Percentiles rank a stretch among this genome's conserved stretches.
These are phyloP conservation scores for Podargus strigoides DNA, from an alignment of 2,797 vertebrate genomes.

Conservation along the genomic window DNA sequence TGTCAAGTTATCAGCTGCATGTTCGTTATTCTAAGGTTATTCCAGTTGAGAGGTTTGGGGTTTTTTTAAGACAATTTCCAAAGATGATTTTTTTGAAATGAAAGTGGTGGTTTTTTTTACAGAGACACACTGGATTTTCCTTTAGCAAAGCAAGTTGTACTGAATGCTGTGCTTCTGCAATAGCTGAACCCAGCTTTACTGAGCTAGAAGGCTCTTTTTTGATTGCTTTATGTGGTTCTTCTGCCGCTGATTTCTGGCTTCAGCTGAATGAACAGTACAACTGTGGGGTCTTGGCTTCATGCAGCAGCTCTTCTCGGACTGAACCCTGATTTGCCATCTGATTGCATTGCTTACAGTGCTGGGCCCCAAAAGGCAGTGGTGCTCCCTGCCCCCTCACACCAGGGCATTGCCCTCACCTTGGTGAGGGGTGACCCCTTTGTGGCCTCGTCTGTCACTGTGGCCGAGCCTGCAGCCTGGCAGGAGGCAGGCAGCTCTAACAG, in stretches of 20 bases:
- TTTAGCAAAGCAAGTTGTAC: slow-evolving; percentile 35
- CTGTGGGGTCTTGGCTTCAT: slow-evolving; percentile 24
- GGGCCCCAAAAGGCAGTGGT: background rate
- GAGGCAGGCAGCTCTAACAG: background rate
- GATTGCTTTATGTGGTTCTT: background rate
- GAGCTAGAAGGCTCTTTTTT: background rate
- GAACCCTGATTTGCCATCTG: background rate
- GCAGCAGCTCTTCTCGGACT: background rate
- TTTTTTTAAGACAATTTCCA: background rate
- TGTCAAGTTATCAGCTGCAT: background rate
- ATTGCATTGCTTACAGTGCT: accelerated
- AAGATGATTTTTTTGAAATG: background rate
- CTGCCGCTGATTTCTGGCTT: background rate
- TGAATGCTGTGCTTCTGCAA: background rate
- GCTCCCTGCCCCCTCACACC: background rate
- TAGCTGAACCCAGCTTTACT: background rate
- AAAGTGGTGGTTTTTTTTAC: background rate
- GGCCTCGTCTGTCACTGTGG: background rate
- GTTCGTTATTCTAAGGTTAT: background rate
- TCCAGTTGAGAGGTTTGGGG: background rate
- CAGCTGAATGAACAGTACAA: background rate
- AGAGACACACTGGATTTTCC: background rate
- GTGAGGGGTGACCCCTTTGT: accelerated
- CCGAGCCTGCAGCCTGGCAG: no score
- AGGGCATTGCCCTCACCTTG: accelerated